Percentiles rank a stretch among this genome's conserved stretches.
phyloP scores from a whole-genome alignment of 2,113 vertebrate species.

The Naja naja region DNA sequence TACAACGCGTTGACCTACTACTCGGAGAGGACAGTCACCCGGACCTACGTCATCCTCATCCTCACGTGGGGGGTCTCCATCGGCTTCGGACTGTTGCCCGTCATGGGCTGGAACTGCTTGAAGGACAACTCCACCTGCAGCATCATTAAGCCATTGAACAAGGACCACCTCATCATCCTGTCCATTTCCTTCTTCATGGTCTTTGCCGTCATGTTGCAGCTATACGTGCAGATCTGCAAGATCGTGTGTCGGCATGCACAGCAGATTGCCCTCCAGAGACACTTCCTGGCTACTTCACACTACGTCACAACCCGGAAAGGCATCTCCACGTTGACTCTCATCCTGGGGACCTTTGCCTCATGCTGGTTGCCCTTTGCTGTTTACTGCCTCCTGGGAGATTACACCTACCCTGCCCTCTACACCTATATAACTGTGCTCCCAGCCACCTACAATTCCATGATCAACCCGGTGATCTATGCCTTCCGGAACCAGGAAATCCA shows the following conservation, averaged over 20 bases:
- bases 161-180: constrained; percentile 83
- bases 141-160: constrained; percentile 79
- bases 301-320: constrained; percentile 77
- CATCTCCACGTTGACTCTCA: constrained; percentile 78
- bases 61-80: constrained; percentile 82
- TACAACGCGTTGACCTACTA: constrained; percentile 91
- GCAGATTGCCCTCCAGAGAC: constrained; percentile 91
- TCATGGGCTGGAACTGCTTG: constrained; percentile 92
- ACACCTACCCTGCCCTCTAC: constrained; percentile 78
- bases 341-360: constrained; percentile 86
- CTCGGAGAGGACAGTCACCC: constrained; percentile 79
- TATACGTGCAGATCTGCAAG: constrained; percentile 88
- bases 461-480: constrained; percentile 93
- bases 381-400: constrained; percentile 86
- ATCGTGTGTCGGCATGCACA: constrained; percentile 87
- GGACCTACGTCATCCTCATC: constrained; percentile 82
- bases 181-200: constrained; percentile 82
- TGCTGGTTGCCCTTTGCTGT: constrained; percentile 93
- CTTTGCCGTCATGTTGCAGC: constrained; percentile 83
- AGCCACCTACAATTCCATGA: constrained; percentile 87
- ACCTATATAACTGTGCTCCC: constrained; percentile 88
- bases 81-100: constrained; percentile 80
- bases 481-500: constrained; percentile 93
- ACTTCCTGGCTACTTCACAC: constrained; percentile 80
- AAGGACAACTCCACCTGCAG: constrained; percentile 75